These are phyloP conservation scores for Syngnathus acus DNA, from an alignment of 2,797 vertebrate species.

Conservation along the genomic window DNA sequence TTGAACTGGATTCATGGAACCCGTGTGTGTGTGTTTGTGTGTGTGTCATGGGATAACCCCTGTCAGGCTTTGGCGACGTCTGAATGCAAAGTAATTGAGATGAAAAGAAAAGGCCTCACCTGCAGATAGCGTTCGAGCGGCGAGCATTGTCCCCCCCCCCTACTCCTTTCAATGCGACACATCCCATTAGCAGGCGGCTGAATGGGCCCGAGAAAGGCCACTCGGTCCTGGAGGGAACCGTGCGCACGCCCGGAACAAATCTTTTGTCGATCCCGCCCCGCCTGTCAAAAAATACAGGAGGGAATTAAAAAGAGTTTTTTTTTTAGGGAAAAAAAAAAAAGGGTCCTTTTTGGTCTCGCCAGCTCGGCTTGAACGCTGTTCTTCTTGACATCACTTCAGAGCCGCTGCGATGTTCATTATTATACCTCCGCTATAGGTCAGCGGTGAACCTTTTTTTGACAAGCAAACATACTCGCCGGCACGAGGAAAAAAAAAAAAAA, in stretches of 20 bases:
- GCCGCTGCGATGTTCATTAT: conserved; percentile 44
- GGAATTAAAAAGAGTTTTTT: background rate
- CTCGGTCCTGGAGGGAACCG: conserved; percentile 27
- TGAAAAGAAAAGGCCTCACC: conserved; percentile 2
- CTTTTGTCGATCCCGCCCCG: conserved; percentile 23
- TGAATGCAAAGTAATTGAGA: background rate
- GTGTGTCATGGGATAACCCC: background rate
- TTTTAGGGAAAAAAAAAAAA: background rate
- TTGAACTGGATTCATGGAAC: background rate
- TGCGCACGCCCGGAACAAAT: conserved; percentile 2
- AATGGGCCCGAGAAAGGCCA: conserved; percentile 42
- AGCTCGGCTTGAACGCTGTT: conserved; percentile 34
- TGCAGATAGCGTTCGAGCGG: conserved; percentile 1
- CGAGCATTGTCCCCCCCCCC: conserved; percentile 24
- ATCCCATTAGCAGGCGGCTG: conserved; percentile 39
- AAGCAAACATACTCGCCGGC: conserved; percentile 17
- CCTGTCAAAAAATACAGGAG: conserved; percentile 19
- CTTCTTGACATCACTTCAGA: conserved; percentile 32
- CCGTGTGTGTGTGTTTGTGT: background rate
- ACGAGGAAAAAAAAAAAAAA: background rate
- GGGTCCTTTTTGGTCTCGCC: conserved; percentile 11
- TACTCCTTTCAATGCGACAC: conserved; percentile 39
- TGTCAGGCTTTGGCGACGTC: background rate
- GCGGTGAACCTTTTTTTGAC: conserved; percentile 30
- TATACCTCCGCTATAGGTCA: conserved; percentile 56